Evolutionary conservation across 2,113 vertebrate species (phyloP).

Genomic region (Ellobius talpinus): DNA sequence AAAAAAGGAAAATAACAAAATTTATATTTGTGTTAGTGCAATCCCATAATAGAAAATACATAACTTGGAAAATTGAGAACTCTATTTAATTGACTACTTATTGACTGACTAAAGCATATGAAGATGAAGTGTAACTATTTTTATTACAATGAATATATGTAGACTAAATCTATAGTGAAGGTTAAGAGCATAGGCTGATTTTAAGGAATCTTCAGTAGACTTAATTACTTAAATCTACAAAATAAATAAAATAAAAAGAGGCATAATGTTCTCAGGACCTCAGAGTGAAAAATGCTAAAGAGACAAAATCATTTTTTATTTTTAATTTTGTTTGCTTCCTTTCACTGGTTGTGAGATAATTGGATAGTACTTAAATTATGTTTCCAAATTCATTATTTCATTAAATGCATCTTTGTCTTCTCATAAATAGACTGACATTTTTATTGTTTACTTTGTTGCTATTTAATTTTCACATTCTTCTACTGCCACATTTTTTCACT

Average conservation of each 20-base stretch:
- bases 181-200: neutral
- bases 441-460: neutral
- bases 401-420: neutral
- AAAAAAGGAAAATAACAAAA: neutral
- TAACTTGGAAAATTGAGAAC: neutral
- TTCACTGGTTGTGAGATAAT: neutral
- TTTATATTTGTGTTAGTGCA: neutral
- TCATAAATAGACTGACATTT: neutral
- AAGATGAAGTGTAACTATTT: neutral
- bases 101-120: neutral
- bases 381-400: neutral
- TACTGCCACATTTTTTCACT: neutral
- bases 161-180: neutral
- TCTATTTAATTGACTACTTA: neutral
- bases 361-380: neutral
- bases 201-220: neutral
- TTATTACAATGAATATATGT: neutral
- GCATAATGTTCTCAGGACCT: neutral
- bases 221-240: neutral
- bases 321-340: neutral
- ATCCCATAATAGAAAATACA: neutral
- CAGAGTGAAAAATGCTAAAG: neutral
- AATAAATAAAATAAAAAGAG: conserved; percentile 2
- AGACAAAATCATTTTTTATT: neutral
- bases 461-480: neutral